These are phyloP conservation scores for Euschistus heros DNA, from an alignment of 1,140 invertebrate species.

Conservation along the genomic window DNA sequence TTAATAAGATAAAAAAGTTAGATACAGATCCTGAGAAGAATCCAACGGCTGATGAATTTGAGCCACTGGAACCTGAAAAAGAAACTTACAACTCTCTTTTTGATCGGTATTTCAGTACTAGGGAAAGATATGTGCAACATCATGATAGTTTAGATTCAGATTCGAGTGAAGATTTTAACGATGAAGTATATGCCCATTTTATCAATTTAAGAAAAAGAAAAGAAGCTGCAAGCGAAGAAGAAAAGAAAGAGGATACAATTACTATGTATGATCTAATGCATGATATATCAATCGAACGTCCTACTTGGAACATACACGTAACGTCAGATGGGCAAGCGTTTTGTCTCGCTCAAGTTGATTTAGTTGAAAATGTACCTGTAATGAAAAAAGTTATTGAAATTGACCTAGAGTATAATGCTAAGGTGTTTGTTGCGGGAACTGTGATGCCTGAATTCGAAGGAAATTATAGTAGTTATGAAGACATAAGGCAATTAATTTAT, in stretches of 20 bases:
- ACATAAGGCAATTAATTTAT: conserved; percentile 15
- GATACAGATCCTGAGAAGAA: background rate
- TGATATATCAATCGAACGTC: conserved; percentile 8
- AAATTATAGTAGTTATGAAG: conserved; percentile 16
- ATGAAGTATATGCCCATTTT: conserved; percentile 10
- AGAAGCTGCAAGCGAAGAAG: background rate
- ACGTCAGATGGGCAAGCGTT: background rate
- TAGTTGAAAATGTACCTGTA: background rate
- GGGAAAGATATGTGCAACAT: conserved; percentile 11
- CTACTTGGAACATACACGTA: conserved; percentile 13
- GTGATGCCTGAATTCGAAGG: conserved; percentile 13
- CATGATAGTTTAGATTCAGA: conserved; percentile 22
- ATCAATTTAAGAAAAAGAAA: background rate
- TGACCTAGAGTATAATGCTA: conserved; percentile 12
- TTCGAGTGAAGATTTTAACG: conserved; percentile 4
- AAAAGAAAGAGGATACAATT: background rate
- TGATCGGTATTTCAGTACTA: conserved; percentile 7
- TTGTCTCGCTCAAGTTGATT: conserved; percentile 5
- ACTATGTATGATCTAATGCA: conserved; percentile 10
- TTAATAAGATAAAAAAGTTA: too few species aligned
- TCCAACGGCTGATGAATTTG: background rate
- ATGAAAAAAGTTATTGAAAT: conserved; percentile 17
- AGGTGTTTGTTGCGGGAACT: conserved; percentile 1
- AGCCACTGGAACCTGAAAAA: background rate
- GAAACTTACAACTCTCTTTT: background rate